Evolutionary conservation across 2,888 invertebrate species (phyloP).

Genomic region (Cenopis cana): DNA sequence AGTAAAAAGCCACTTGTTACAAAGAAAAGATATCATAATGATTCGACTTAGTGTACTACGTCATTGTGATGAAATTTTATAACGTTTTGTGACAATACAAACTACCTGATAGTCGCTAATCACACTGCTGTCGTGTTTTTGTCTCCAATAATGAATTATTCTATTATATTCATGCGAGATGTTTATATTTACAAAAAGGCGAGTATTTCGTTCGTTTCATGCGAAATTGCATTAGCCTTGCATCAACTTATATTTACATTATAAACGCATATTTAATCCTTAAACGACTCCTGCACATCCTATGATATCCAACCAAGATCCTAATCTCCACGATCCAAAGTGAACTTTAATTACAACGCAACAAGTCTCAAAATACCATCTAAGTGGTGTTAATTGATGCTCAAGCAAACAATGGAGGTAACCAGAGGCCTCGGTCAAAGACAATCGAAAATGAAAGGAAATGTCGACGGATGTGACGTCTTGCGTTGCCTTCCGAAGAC

Average conservation of each 20-base stretch:
- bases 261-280: conserved; percentile 19
- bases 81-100: no score
- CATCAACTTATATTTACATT: conserved; percentile 1
- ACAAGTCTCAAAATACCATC: conserved; percentile 46
- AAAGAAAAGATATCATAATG: no score
- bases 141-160: no score
- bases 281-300: conserved; percentile 19
- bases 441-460: conserved; percentile 83
- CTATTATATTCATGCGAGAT: no score
- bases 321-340: conserved; percentile 16
- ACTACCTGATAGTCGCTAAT: no score
- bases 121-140: no score
- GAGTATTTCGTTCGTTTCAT: no score
- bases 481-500: conserved; percentile 45
- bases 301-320: conserved; percentile 21
- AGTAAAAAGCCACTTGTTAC: no score
- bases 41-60: no score
- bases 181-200: no score
- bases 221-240: not conserved
- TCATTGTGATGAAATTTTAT: no score
- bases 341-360: conserved; percentile 11
- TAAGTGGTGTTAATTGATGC: conserved; percentile 48
- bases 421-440: conserved; percentile 79
- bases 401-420: conserved; percentile 67
- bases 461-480: conserved; percentile 72